Percentiles rank a stretch among this genome's conserved stretches.
These are phyloP conservation scores for Pachyuromys duprasi DNA, from an alignment of 2,797 vertebrate genomes.

Conservation along the genomic window DNA sequence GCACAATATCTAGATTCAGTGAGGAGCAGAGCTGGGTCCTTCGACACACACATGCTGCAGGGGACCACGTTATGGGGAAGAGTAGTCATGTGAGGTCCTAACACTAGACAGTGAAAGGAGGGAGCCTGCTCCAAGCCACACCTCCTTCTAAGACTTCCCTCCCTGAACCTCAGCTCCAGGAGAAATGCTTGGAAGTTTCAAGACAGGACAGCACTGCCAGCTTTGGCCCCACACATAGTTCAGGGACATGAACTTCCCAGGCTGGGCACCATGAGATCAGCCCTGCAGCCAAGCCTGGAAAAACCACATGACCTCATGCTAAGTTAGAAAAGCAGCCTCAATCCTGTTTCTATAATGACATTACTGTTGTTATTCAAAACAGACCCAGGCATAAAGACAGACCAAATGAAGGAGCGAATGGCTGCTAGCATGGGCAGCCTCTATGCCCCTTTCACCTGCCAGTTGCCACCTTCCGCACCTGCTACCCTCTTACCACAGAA, in stretches of 20 bases:
- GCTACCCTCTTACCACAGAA: fast-evolving
- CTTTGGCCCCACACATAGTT: fast-evolving
- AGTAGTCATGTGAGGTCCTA: not conserved
- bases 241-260: fast-evolving
- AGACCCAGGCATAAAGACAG: not conserved
- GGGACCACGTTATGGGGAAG: not conserved
- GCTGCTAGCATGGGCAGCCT: fast-evolving
- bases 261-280: not conserved
- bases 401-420: not conserved
- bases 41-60: not conserved
- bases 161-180: not conserved
- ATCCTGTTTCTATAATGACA: not conserved
- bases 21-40: not conserved
- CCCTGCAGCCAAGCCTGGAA: not conserved
- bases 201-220: not conserved
- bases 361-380: not conserved
- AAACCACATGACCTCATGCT: not conserved
- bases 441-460: not conserved
- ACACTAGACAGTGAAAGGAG: not conserved
- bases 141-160: not conserved
- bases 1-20: not conserved
- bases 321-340: not conserved
- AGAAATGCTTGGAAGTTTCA: not conserved
- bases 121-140: not conserved
- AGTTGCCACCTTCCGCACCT: not conserved